Evolutionary conservation across 2,888 invertebrate genomes (phyloP).

Genomic region (Tuta absoluta): DNA sequence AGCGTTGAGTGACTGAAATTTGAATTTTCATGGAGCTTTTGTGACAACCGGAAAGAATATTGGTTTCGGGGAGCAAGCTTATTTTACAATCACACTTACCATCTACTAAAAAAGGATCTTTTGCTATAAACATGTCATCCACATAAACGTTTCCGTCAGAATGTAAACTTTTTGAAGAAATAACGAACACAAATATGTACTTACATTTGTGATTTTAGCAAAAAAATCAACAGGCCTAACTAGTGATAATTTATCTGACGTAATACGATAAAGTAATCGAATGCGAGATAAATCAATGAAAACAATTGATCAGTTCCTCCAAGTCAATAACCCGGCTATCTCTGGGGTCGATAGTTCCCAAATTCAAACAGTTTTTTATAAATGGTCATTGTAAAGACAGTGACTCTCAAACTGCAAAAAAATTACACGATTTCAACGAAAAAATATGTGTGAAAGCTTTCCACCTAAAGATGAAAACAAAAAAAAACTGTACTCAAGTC

Average conservation of each 20-base stretch:
- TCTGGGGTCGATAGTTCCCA: conserved; percentile 20
- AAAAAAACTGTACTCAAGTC: no score
- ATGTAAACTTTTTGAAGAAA: no score
- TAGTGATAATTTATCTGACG: neutral
- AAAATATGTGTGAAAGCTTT: no score
- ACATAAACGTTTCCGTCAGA: neutral
- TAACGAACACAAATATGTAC: no score
- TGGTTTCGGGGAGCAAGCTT: neutral
- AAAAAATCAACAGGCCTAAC: no score
- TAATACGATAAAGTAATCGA: neutral
- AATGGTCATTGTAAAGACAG: neutral
- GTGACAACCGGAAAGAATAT: conserved; percentile 11
- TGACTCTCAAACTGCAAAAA: neutral
- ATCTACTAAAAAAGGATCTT: neutral
- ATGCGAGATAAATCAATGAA: conserved; percentile 16
- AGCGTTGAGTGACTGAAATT: conserved; percentile 19
- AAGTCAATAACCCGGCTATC: conserved; percentile 24
- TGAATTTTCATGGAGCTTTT: conserved; percentile 17
- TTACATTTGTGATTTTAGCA: no score
- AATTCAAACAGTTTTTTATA: conserved; percentile 23
- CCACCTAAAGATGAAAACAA: no score
- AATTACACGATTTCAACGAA: neutral
- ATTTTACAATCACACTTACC: neutral
- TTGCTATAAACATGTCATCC: neutral
- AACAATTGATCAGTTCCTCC: conserved; percentile 23